These are phyloP conservation scores for Cladorhizidae sp. DNA, from an alignment of 37 sponge, comb jelly and placozoan species.

Conservation along the genomic window DNA sequence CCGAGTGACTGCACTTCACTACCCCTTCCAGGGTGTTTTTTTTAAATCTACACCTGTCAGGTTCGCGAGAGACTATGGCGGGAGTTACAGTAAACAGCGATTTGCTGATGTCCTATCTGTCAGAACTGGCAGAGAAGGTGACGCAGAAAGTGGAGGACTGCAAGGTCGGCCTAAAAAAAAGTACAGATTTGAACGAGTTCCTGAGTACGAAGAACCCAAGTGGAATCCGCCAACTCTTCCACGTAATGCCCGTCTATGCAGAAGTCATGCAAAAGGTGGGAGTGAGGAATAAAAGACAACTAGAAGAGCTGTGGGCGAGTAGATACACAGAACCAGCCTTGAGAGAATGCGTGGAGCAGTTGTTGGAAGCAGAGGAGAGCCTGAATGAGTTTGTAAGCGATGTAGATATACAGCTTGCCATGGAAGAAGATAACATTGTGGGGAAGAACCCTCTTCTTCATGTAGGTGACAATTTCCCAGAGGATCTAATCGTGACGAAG, in stretches of 20 bases:
- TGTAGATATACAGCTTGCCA: constrained; percentile 17
- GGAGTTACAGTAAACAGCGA: not conserved
- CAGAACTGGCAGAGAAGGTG: not conserved
- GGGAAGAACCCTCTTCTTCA: not conserved
- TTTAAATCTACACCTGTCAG: too few species aligned
- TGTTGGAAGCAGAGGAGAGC: constrained; percentile 29
- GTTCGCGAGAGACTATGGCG: too few species aligned
- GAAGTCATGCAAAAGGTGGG: constrained; percentile 9
- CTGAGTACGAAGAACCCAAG: not conserved
- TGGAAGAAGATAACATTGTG: not conserved
- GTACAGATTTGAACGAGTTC: constrained; percentile 10
- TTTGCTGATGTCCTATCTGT: not conserved
- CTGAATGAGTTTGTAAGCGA: constrained; percentile 2
- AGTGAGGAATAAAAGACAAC: constrained; percentile 20
- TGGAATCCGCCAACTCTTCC: constrained; percentile 13
- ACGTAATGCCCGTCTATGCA: constrained; percentile 24
- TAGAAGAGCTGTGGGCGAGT: constrained; percentile 13
- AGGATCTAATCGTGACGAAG: constrained; percentile 10
- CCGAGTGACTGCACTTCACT: too few species aligned
- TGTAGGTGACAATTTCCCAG: constrained; percentile 5
- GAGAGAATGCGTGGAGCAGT: constrained; percentile 25
- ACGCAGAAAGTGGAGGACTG: constrained; percentile 4
- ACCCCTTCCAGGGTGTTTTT: too few species aligned
- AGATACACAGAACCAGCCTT: constrained; percentile 1
- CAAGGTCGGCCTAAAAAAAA: not conserved